Evolutionary conservation across 2,888 invertebrate species (phyloP), one percentile per base, ranked within the genome.

Genomic region (Parnassius smintheus): DNA sequence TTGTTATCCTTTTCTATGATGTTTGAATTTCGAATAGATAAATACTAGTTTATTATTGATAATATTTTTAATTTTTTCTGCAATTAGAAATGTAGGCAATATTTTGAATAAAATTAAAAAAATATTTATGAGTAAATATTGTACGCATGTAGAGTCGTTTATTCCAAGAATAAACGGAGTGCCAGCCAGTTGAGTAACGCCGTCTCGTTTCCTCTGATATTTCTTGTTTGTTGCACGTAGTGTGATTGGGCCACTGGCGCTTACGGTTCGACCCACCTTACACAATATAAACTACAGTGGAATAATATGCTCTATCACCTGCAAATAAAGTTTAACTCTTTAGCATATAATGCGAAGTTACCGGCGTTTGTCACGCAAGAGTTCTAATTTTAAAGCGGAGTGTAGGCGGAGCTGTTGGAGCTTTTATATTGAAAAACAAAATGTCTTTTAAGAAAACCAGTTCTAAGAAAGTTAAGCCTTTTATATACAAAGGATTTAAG

Each of bases 351-450:
- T 85, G 85, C 78, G 76, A 83, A 85, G 88, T 86, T 89, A 85
- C 87, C 88, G 88, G 89, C 91, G 89, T 91, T 90, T 90, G 90
- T 91, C 90, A 91, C 82, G 89, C 88, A 86, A 89, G 89, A 88
- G 88, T 91, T 91, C 91, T 90, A 91, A 91, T 91, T 91, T 91
- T 90, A 91, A 91, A 64, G 91, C 88, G 88, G 88, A 90, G 91
- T 89, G 91, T 91, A 91, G 91, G 91, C 91, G 91, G 91, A 88
- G 91, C 87, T 85, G 85, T 86, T 75, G 80, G 83, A 86, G 88
- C 86, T 89, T 88, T 86, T 85, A 82, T 85, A 90, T 88, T 88
- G 87, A 89, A 89, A 89, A 88, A 88, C 88, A 87, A 85, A 91
- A 91, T 85, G 91, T 88, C 88, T 91, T 87, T 88, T 86, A 86